phyloP scores from a whole-genome alignment of 2,797 vertebrate species.

The Neoniphon sammara region DNA sequence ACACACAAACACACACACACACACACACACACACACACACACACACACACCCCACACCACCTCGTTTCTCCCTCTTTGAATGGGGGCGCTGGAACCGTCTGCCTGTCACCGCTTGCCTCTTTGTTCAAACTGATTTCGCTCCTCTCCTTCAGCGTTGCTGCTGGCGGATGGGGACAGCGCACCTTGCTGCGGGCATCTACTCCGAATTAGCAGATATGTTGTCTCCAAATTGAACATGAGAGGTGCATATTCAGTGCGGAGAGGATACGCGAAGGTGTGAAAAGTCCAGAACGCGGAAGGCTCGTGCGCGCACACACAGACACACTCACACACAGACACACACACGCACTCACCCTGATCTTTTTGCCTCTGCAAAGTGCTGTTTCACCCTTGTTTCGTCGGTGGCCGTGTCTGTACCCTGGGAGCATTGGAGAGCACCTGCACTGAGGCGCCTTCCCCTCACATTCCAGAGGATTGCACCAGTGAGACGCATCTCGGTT shows the following conservation, averaged over 20 bases:
- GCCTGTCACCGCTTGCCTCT: constrained; percentile 79
- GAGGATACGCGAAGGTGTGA: constrained; percentile 48
- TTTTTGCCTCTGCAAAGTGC: constrained; percentile 71
- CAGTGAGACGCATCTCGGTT: constrained; percentile 47
- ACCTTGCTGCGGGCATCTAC: constrained; percentile 62
- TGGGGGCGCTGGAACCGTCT: constrained; percentile 76
- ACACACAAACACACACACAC: no score
- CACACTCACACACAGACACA: no score
- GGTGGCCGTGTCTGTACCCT: constrained; percentile 53
- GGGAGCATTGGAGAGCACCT: constrained; percentile 65
- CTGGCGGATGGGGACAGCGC: constrained; percentile 61
- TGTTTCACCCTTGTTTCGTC: constrained; percentile 65
- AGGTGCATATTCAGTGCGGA: constrained; percentile 54
- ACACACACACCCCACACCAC: constrained; percentile 17
- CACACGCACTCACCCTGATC: constrained; percentile 43
- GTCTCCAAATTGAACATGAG: constrained; percentile 56
- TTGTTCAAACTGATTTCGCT: constrained; percentile 79
- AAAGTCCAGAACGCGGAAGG: constrained; percentile 57
- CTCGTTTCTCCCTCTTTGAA: constrained; percentile 49
- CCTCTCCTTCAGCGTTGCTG: constrained; percentile 66
- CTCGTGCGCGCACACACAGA: constrained; percentile 42
- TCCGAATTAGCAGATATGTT: constrained; percentile 48
- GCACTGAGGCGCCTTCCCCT: constrained; percentile 60
- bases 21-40: constrained; percentile 31
- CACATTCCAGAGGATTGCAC: constrained; percentile 68